These are phyloP conservation scores for Telmatochromis sp. DNA, from an alignment of 2,113 vertebrate species.

Conservation along the genomic window DNA sequence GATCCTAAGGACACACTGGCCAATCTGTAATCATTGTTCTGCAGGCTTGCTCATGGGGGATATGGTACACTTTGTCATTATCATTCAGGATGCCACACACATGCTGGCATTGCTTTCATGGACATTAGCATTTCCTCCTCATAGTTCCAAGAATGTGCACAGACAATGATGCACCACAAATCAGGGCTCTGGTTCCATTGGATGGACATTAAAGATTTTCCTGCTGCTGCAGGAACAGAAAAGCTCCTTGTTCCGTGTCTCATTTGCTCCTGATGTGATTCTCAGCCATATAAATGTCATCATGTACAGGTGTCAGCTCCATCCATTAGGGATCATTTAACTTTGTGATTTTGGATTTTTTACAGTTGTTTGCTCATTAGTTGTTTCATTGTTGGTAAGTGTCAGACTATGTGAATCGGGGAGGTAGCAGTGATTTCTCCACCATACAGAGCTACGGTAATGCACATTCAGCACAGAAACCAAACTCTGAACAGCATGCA, in stretches of 20 bases:
- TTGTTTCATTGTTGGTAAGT: conserved; percentile 19
- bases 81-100: conserved; percentile 43
- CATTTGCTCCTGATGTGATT: neutral
- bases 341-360: conserved; percentile 1
- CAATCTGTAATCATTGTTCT: conserved; percentile 66
- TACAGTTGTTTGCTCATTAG: neutral
- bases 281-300: neutral
- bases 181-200: neutral
- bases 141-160: neutral
- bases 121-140: conserved; percentile 34
- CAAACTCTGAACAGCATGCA: neutral
- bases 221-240: neutral
- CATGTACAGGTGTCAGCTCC: conserved; percentile 4
- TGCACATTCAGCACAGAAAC: conserved; percentile 3
- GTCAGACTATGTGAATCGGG: neutral
- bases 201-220: neutral
- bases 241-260: neutral
- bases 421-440: neutral
- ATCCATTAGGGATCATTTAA: conserved; percentile 8
- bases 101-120: neutral
- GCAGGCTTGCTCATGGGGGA: conserved; percentile 49
- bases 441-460: neutral
- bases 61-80: conserved; percentile 34
- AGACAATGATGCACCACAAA: conserved; percentile 25
- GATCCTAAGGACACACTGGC: conserved; percentile 31